Conservation (phyloP, 2,797 vertebrate species). For the Rhinoraja longicauda region DNA sequence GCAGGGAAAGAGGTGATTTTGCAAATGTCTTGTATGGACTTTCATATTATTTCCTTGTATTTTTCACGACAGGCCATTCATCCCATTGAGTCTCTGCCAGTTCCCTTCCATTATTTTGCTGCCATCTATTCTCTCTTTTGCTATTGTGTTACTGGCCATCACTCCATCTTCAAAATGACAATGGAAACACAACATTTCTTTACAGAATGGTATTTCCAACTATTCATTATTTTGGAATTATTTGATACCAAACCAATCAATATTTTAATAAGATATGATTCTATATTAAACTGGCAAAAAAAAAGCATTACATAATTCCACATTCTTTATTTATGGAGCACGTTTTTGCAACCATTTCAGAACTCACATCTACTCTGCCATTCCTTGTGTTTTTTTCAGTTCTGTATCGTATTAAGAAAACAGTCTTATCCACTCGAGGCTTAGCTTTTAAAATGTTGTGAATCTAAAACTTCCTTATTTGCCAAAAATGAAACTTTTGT, state of each 20-base stretch:
- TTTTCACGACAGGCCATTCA: too few species aligned
- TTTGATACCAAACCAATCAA: not conserved
- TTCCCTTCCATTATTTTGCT: too few species aligned
- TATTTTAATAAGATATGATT: not conserved
- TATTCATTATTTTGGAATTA: not conserved
- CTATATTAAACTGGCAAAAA: not conserved
- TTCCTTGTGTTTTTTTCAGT: not conserved
- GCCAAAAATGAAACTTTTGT: not conserved
- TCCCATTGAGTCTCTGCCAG: too few species aligned
- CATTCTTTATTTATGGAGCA: not conserved
- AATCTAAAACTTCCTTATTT: not conserved
- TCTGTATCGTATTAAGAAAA: not conserved
- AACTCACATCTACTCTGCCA: not conserved
- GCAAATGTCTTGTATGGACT: not conserved
- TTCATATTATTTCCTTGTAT: too few species aligned
- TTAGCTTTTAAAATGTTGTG: not conserved
- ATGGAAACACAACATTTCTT: not conserved
- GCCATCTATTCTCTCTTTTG: not conserved
- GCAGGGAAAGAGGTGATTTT: not conserved
- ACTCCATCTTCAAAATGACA: conserved; percentile 2
- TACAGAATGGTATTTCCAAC: not conserved
- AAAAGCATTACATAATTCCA: not conserved
- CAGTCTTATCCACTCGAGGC: not conserved
- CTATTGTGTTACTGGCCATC: not conserved
- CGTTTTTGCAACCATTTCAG: not conserved